Base-by-base conservation (phyloP, 2,888 invertebrate species). In the Biston betularia region DNA sequence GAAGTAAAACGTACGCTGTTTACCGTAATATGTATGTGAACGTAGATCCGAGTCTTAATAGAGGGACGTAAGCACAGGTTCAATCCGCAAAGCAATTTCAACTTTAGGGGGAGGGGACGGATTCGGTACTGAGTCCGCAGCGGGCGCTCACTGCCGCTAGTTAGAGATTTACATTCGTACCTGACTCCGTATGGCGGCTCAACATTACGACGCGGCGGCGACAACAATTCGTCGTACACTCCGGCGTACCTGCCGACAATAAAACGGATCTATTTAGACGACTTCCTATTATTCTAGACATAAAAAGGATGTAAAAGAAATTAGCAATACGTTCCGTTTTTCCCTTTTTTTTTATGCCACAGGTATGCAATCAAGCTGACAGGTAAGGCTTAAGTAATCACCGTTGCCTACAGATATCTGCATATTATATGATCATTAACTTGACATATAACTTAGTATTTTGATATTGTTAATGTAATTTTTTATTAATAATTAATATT, bases 111-210 rank as follows among this genome's bases (percentile, higher is more conserved):
- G 75, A 78, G 76, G 75, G 77, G 79, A 80, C 80, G 80, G 72
- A 80, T 79, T 79, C 70, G 79, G 82, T 74, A 68, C 73, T 81
- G 70, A 79, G 83, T 71, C 75, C 83, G 42, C 58, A 48, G 80
- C 76, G 76, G 84, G 79, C 84, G 82, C 83, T 75, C 81, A 83
- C 73, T 80, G 85, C 83, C 89, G 84, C 89, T 89, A 90, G 81
- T 88, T 90, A 91, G 86, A 89, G 82, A 89, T 80, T 90, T 88
- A 89, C 91, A 89, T 85, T 91, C 92, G 93, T 93, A 93, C 93
- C 93, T 93, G 92, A 90, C 78, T 92, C 92, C 93, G 81, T 89
- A 92, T 62, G 92, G 91, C 85, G 91, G 92, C 83, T 93, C 93
- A 75, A 92, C 88, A 79, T 83, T 90, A 84, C 93, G 92, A 70